phyloP scores from a whole-genome alignment of 2,888 invertebrate species.

The Artemia sinica region DNA sequence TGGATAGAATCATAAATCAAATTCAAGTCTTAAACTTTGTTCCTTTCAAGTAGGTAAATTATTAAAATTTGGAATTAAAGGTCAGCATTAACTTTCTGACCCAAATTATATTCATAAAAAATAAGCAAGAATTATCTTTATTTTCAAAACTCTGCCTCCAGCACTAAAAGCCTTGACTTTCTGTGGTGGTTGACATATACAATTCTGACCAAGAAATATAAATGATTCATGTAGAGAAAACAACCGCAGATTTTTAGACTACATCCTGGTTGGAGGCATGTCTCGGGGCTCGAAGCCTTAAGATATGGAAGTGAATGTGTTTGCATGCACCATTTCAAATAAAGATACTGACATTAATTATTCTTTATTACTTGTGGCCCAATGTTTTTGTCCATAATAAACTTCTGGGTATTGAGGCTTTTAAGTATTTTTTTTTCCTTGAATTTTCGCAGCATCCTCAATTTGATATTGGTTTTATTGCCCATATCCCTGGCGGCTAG shows the following conservation, averaged over 20 bases:
- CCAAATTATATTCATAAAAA: too few relatives aligned
- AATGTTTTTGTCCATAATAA: background rate
- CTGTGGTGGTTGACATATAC: background rate
- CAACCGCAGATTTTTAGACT: conserved; percentile 9
- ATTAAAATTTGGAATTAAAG: too few relatives aligned
- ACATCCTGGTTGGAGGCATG: conserved; percentile 11
- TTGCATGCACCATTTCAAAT: conserved; percentile 12
- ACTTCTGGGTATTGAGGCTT: background rate
- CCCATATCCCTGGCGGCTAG: background rate
- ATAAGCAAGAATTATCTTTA: too few relatives aligned
- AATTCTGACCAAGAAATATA: conserved; percentile 4
- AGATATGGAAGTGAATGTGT: conserved; percentile 9
- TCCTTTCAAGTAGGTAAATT: too few relatives aligned
- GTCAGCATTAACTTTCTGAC: too few relatives aligned
- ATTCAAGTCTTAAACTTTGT: too few relatives aligned
- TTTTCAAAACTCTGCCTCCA: too few relatives aligned
- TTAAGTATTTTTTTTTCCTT: background rate
- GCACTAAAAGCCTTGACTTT: too few relatives aligned
- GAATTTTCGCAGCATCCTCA: conserved; percentile 4
- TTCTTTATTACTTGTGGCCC: conserved; percentile 2
- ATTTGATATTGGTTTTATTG: background rate
- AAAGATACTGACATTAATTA: conserved; percentile 12
- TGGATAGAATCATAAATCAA: too few relatives aligned
- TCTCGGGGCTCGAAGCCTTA: conserved; percentile 1
- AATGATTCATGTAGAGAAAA: conserved; percentile 6